phyloP scores from a whole-genome alignment of 2,888 invertebrate species.

The Tricholauxania praeusta region DNA sequence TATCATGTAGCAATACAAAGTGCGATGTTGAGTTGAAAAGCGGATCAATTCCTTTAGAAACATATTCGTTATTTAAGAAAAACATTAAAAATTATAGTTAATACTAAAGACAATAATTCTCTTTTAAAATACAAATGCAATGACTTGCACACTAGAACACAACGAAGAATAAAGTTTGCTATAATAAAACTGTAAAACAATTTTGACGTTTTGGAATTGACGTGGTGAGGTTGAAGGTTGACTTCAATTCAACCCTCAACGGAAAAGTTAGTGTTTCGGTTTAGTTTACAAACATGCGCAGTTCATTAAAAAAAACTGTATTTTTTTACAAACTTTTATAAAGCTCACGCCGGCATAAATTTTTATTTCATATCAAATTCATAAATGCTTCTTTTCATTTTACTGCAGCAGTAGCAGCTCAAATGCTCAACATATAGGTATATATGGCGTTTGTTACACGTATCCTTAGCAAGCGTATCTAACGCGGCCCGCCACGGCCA shows the following conservation, averaged over 20 bases:
- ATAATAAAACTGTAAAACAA: not conserved
- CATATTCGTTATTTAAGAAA: conserved; percentile 48
- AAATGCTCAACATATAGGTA: conserved; percentile 13
- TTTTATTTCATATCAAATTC: conserved; percentile 18
- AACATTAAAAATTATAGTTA: not conserved
- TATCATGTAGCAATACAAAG: conserved; percentile 84
- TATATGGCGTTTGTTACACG: conserved; percentile 22
- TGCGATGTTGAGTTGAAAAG: conserved; percentile 78
- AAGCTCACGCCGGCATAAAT: conserved; percentile 4
- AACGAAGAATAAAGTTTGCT: not conserved
- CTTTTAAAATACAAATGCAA: not conserved
- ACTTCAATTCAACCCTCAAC: no score
- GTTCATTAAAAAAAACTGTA: no score
- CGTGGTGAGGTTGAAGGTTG: not conserved
- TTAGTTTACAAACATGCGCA: no score
- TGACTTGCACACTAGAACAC: not conserved
- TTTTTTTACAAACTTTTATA: no score
- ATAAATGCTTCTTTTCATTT: not conserved
- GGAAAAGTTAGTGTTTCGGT: no score
- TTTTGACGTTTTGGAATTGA: conserved; percentile 1
- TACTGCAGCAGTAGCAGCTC: conserved; percentile 3
- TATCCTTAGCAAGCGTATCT: no score
- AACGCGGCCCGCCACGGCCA: no score
- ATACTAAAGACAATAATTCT: not conserved
- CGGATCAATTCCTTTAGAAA: conserved; percentile 72